Evolutionary conservation across 2,888 invertebrate genomes (phyloP).

Genomic region (Pterostichus madidus): DNA sequence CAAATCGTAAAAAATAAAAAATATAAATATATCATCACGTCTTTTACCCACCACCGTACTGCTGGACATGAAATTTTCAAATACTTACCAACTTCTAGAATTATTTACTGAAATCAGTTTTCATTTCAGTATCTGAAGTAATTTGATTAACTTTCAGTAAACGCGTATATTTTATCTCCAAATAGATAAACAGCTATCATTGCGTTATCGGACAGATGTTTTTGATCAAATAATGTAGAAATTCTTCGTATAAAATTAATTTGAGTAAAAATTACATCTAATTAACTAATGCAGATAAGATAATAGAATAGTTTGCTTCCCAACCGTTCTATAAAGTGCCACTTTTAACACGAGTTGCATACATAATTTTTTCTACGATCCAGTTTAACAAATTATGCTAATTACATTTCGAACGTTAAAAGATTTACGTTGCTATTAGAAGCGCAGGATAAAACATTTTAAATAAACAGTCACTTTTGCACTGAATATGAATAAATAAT

Average conservation of each 20-base stretch:
- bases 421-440: background rate
- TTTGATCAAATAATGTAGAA: constrained; percentile 82
- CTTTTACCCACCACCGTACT: no score
- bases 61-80: no score
- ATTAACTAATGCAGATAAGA: no score
- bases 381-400: background rate
- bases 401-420: no score
- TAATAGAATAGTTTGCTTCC: no score
- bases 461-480: no score
- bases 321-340: no score
- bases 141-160: constrained; percentile 91
- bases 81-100: no score
- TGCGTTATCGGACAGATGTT: constrained; percentile 88
- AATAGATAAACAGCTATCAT: constrained; percentile 95
- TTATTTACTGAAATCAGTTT: constrained; percentile 81
- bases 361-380: no score
- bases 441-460: background rate
- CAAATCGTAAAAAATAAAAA: no score
- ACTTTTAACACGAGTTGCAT: background rate
- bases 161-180: constrained; percentile 92
- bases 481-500: no score
- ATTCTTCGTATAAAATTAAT: constrained; percentile 73
- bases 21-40: no score
- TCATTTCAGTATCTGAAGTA: constrained; percentile 87
- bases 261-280: constrained; percentile 51